phyloP scores from a whole-genome alignment of 2,797 vertebrate genomes.

The Coccyzus lansbergi region DNA sequence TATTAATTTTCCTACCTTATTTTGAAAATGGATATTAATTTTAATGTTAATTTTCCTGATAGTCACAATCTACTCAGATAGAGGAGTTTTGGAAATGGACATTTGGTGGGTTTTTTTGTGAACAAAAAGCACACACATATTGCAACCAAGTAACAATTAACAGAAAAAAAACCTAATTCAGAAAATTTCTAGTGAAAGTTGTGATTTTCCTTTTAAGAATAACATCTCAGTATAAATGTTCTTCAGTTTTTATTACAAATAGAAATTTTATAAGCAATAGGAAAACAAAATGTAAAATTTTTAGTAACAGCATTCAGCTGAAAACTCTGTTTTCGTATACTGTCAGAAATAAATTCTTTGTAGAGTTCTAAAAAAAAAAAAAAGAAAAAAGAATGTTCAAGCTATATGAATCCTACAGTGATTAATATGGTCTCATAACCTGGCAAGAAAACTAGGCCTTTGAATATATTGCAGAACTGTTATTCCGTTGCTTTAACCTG shows the following conservation, averaged over 20 bases:
- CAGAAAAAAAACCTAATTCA: background rate
- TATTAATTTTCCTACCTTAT: background rate
- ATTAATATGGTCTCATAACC: background rate
- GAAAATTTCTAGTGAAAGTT: background rate
- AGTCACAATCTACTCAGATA: background rate
- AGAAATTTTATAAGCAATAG: background rate
- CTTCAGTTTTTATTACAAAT: background rate
- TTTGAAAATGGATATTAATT: background rate
- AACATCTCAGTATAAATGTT: background rate
- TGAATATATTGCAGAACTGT: background rate
- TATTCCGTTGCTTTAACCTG: background rate
- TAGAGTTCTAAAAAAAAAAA: background rate
- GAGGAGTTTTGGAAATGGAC: background rate
- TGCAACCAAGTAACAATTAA: background rate
- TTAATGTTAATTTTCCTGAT: background rate
- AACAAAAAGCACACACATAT: background rate
- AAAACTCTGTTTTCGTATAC: background rate
- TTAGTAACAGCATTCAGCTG: background rate
- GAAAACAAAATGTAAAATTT: background rate
- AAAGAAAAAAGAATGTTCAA: background rate
- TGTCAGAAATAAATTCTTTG: background rate
- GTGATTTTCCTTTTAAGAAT: background rate
- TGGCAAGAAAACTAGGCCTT: background rate
- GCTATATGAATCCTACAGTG: background rate
- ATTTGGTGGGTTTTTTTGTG: no score